Percentiles rank a stretch among this genome's conserved stretches.
phyloP scores from a whole-genome alignment of 1,140 invertebrate species.

The Amyelois transitella region DNA sequence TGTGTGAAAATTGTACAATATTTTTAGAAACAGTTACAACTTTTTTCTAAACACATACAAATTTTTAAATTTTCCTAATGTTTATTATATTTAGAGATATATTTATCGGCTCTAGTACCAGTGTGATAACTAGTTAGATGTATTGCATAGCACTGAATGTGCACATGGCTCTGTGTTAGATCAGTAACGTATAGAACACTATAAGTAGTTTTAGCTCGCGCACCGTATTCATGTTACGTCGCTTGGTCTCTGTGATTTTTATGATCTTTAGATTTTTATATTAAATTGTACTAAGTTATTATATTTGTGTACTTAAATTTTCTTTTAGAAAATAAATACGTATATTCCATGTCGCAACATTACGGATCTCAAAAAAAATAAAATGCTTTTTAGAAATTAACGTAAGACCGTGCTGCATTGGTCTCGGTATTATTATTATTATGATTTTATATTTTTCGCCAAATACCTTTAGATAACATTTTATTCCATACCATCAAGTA shows the following conservation, averaged over 20 bases:
- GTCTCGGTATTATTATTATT: too few species aligned
- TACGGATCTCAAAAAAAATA: background rate
- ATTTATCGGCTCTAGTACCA: too few species aligned
- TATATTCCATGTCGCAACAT: background rate
- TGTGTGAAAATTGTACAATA: too few species aligned
- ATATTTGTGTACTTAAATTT: background rate
- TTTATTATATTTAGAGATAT: too few species aligned
- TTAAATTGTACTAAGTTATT: background rate
- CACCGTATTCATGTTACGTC: background rate
- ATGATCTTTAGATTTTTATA: background rate
- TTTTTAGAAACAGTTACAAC: too few species aligned
- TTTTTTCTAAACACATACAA: too few species aligned
- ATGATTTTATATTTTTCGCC: too few species aligned
- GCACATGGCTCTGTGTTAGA: conserved; percentile 6
- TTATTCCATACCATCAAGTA: too few species aligned
- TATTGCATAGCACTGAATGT: background rate
- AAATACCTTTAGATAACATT: too few species aligned
- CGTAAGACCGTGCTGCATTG: too few species aligned
- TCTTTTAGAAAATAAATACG: background rate
- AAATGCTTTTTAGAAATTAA: background rate
- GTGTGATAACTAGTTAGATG: background rate
- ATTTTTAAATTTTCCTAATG: too few species aligned
- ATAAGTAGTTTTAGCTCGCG: background rate
- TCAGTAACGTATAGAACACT: background rate
- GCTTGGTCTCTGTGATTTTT: background rate